These are phyloP conservation scores for Asarcornis scutulata DNA, from an alignment of 2,113 vertebrate genomes.

Conservation along the genomic window DNA sequence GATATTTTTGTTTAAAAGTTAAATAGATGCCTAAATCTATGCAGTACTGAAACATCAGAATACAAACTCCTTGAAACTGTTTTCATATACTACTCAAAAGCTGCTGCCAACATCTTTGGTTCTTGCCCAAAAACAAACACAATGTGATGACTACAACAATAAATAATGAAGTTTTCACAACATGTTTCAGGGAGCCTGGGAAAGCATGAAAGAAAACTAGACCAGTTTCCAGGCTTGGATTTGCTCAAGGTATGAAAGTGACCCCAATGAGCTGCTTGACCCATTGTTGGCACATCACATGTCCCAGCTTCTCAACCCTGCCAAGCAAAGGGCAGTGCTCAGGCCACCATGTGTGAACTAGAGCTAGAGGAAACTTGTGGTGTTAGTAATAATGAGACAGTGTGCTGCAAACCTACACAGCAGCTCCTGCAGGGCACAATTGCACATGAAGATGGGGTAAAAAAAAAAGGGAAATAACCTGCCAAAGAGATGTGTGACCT, in stretches of 20 bases:
- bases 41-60: neutral
- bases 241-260: neutral
- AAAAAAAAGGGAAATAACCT: neutral
- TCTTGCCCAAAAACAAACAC: neutral
- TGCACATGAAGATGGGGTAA: neutral
- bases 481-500: neutral
- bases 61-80: neutral
- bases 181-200: neutral
- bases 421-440: neutral
- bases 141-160: rapidly evolving
- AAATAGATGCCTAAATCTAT: neutral
- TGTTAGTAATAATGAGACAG: neutral
- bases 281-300: rapidly evolving
- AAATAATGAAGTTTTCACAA: neutral
- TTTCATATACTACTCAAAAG: neutral
- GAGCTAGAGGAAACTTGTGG: rapidly evolving
- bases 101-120: neutral
- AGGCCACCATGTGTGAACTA: neutral
- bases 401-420: rapidly evolving
- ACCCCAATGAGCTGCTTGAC: rapidly evolving
- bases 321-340: neutral
- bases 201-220: neutral
- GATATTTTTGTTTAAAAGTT: neutral
- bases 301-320: neutral
- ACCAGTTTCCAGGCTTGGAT: neutral